Percentiles rank a stretch among this genome's conserved stretches.
These are phyloP conservation scores for Ormia ochracea DNA, from an alignment of 2,888 invertebrate genomes.

Conservation along the genomic window DNA sequence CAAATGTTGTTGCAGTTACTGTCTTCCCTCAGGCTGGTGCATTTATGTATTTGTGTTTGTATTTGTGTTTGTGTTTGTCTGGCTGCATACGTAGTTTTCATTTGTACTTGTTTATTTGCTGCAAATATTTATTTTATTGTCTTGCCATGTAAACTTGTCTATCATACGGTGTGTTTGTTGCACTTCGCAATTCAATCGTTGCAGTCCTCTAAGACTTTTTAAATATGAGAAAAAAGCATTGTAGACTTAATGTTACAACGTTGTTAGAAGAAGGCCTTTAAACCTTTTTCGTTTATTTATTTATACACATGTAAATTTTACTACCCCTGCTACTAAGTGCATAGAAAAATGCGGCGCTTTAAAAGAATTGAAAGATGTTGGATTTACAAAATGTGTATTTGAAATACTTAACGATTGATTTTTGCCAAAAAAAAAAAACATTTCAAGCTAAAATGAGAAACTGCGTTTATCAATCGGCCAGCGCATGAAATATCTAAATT, in stretches of 20 bases:
- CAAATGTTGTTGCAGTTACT: not conserved
- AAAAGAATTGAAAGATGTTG: not conserved
- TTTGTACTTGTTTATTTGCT: conserved; percentile 3
- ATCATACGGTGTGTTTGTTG: not conserved
- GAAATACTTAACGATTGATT: not conserved
- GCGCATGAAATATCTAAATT: too few relatives aligned
- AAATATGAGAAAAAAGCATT: conserved; percentile 2
- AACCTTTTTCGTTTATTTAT: too few relatives aligned
- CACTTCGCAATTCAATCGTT: not conserved
- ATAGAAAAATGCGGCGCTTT: not conserved
- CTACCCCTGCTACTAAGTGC: not conserved
- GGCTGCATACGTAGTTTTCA: not conserved
- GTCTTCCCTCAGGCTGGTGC: conserved; percentile 6
- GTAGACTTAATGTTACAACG: conserved; percentile 4
- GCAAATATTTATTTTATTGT: conserved; percentile 34
- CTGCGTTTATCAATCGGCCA: too few relatives aligned
- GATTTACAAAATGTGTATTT: not conserved
- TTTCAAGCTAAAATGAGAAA: too few relatives aligned
- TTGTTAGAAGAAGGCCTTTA: not conserved
- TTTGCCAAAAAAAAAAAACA: not conserved
- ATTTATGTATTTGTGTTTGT: conserved; percentile 15
- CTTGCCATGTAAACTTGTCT: not conserved
- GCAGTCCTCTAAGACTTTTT: not conserved
- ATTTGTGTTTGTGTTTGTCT: not conserved
- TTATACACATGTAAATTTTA: not conserved